These are phyloP conservation scores for Drosophila repleta DNA, from an alignment of 1,140 invertebrate species.

Conservation along the genomic window DNA sequence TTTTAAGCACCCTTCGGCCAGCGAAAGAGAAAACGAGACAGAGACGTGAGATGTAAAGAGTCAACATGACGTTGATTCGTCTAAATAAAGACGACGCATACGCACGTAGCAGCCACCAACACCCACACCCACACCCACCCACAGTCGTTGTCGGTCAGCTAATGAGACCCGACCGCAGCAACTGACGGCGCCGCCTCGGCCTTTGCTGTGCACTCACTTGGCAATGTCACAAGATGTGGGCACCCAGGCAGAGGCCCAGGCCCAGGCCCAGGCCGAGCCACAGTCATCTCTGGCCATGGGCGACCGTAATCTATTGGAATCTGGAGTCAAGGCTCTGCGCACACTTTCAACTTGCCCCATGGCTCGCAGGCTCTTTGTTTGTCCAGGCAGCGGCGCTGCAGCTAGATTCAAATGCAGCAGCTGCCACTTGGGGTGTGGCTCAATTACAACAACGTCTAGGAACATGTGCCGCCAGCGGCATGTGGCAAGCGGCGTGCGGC, in stretches of 20 bases:
- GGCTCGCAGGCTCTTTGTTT: slow-evolving; percentile 32
- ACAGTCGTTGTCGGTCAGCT: slow-evolving; percentile 9
- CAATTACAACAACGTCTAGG: slow-evolving; percentile 44
- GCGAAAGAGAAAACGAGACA: not conserved
- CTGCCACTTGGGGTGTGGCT: slow-evolving; percentile 55
- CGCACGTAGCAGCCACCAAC: slow-evolving; percentile 1
- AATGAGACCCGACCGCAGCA: slow-evolving; percentile 29
- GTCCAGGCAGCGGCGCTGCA: slow-evolving; percentile 31
- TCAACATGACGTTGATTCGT: slow-evolving; percentile 62
- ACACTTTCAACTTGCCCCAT: slow-evolving; percentile 28
- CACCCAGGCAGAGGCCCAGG: no score
- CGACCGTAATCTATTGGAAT: slow-evolving; percentile 17
- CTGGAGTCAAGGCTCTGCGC: slow-evolving; percentile 17
- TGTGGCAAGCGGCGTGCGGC: not conserved
- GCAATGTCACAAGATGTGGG: slow-evolving; percentile 52
- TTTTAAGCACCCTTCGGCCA: slow-evolving; percentile 17
- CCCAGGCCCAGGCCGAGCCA: no score
- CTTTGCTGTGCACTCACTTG: slow-evolving; percentile 1
- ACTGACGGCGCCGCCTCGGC: slow-evolving; percentile 32
- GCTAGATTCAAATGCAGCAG: slow-evolving; percentile 23
- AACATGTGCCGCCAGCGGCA: not conserved
- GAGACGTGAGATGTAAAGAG: slow-evolving; percentile 15
- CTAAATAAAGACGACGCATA: slow-evolving; percentile 30
- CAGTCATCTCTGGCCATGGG: slow-evolving; percentile 28
- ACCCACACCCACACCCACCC: not conserved